Base-by-base conservation (phyloP, 2,797 vertebrate species). In the Xiphorhynchus erythropygius region DNA sequence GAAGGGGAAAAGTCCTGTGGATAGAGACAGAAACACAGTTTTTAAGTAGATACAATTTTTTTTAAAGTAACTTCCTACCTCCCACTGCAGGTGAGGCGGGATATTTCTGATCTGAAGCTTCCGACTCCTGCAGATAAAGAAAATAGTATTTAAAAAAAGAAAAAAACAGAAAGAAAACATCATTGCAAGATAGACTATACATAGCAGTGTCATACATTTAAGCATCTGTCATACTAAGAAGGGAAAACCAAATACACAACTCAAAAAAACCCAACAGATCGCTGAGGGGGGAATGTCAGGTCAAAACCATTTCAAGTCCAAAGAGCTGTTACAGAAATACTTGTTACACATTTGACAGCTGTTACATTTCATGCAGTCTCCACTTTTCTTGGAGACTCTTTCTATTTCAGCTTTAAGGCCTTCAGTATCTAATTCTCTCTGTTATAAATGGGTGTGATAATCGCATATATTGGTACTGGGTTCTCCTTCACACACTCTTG, bases 31-130 rank as follows among this genome's bases (percentile, higher is more conserved):
- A 94, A 92, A 75, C 69, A 96, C 87, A 69, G 42, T 84, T 95
- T 95, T 95, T 77, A 91, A 95, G 82, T 18, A 89, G 15, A 90
- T 33, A 81, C 1, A 32, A 65, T n/a, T 82, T 91, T 46, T 82
- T 96, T 94, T 75, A 5, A 93, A 94, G 64, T 90, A 63, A 89
- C 73, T 96, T 96, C 99, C 98, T 98, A 99, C 99, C 98, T 99
- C 99, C 99, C 99, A 99, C 97, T 99, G 99, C 98, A 99, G 98
- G 96, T 99, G 99, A 98, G 99, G 99, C 65, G 99, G 99, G 97
- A 99, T 99, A 97, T 99, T 99, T 98, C 99, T 98, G 98, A 99
- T 99, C 98, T 99, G 99, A 97, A 99, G 98, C 96, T 99, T 99
- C 97, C 99, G 99, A 98, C 98, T 99, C 98, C 99, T 99, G 98